phyloP scores from a whole-genome alignment of 1,140 invertebrate genomes.

The Drosophila repletoides region DNA sequence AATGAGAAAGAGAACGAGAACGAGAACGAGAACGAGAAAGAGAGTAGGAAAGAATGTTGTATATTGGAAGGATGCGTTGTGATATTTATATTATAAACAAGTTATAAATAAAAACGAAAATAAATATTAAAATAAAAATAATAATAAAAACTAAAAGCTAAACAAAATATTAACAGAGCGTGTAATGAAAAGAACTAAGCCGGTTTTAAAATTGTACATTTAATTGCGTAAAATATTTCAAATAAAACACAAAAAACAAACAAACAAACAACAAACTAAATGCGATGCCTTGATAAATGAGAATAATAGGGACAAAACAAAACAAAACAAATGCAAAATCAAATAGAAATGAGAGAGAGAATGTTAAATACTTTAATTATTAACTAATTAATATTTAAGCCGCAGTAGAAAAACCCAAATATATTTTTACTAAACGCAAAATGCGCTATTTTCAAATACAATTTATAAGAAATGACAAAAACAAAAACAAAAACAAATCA shows the following conservation, averaged over 20 bases:
- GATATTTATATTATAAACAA: conserved; percentile 81
- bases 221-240: conserved; percentile 15
- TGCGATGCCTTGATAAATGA: conserved; percentile 67
- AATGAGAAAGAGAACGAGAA: conserved; percentile 2
- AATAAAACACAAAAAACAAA: conserved; percentile 43
- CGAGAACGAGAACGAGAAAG: conserved; percentile 37
- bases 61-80: conserved; percentile 75
- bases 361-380: conserved; percentile 62
- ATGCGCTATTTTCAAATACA: conserved; percentile 76
- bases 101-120: conserved; percentile 54
- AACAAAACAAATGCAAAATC: background rate
- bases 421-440: conserved; percentile 80
- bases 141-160: conserved; percentile 34
- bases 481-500: conserved; percentile 42
- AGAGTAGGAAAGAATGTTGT: conserved; percentile 28
- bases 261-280: conserved; percentile 47
- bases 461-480: conserved; percentile 72
- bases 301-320: conserved; percentile 22
- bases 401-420: conserved; percentile 74
- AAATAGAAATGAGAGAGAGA: conserved; percentile 51
- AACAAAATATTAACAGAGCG: conserved; percentile 48
- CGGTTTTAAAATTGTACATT: conserved; percentile 80
- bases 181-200: conserved; percentile 77
- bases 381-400: conserved; percentile 62
- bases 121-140: conserved; percentile 42